phyloP scores from a whole-genome alignment of 2,113 vertebrate genomes.

The Rhegmatorhina hoffmannsi region DNA sequence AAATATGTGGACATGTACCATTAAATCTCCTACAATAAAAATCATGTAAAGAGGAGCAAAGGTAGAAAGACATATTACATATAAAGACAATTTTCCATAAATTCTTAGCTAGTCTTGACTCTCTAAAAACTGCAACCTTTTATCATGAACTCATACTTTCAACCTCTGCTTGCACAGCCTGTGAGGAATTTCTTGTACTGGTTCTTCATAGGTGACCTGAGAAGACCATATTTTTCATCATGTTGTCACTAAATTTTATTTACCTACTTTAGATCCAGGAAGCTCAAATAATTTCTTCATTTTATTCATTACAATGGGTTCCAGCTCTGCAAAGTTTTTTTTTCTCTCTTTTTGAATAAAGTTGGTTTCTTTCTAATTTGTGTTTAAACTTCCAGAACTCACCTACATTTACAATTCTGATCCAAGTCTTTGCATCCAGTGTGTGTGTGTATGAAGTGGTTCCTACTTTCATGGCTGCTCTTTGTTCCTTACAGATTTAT shows the following conservation, averaged over 20 bases:
- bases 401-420: background rate
- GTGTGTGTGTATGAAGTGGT: background rate
- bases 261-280: background rate
- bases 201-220: background rate
- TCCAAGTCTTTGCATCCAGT: background rate
- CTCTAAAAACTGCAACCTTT: background rate
- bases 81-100: background rate
- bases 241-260: background rate
- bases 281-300: background rate
- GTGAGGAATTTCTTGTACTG: background rate
- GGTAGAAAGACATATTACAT: background rate
- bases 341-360: background rate
- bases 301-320: background rate
- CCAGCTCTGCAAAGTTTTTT: background rate
- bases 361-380: background rate
- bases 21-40: background rate
- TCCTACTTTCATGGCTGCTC: background rate
- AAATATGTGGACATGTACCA: background rate
- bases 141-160: background rate
- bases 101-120: background rate
- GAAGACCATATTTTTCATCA: background rate
- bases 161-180: background rate
- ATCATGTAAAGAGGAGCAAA: background rate
- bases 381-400: background rate
- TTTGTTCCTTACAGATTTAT: background rate